A percentile compares a stretch with the other conserved stretches of the same genome.
Evolutionary conservation across 2,113 vertebrate genomes (phyloP).

Genomic region (Caloenas nicobarica): DNA sequence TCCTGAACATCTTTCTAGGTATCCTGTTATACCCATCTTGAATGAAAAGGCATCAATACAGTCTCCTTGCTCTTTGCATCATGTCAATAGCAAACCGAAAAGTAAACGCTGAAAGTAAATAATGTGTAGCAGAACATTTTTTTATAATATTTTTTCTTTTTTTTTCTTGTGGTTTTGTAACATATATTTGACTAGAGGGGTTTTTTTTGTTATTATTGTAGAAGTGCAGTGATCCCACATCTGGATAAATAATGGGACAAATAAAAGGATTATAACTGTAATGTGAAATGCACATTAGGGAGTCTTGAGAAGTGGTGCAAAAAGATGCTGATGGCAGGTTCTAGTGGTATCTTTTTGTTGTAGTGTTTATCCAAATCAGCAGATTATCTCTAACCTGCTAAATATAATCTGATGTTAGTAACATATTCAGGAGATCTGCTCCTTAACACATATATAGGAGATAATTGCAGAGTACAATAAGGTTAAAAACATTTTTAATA

Average conservation of each 20-base stretch:
- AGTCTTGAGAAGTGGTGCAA: not conserved
- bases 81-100: not conserved
- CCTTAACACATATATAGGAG: not conserved
- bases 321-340: conserved; percentile 54
- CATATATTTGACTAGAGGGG: not conserved
- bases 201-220: not conserved
- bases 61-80: not conserved
- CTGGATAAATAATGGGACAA: not conserved
- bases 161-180: not conserved
- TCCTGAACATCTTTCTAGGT: not conserved
- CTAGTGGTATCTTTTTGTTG: conserved; percentile 13
- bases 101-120: not conserved
- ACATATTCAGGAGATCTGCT: not conserved
- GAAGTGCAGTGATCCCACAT: not conserved
- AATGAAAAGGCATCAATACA: not conserved
- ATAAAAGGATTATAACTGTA: conserved; percentile 42
- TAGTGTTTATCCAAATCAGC: conserved; percentile 44
- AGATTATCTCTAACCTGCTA: conserved; percentile 51
- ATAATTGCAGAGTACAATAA: not conserved
- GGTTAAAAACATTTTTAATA: conserved; percentile 8
- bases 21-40: not conserved
- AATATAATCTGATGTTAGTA: conserved; percentile 63
- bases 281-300: conserved; percentile 45
- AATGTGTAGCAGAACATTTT: not conserved
- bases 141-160: not conserved